Base-by-base conservation (phyloP, 2,113 vertebrate species). In the Xiphorhynchus elegans region DNA sequence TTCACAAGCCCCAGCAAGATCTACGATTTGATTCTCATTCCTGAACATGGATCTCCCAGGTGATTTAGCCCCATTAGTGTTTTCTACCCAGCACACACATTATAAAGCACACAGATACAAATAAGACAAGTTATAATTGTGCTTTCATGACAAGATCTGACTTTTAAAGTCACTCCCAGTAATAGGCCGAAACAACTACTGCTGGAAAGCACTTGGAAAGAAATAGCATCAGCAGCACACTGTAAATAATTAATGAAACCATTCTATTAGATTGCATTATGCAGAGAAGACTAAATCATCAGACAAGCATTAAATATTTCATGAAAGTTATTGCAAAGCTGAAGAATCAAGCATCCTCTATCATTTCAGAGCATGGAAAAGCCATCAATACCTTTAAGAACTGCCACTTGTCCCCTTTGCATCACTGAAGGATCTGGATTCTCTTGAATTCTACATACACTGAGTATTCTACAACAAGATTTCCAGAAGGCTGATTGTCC, bases 211-310 rank as follows among this genome's bases (percentile, higher is more conserved):
- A 87, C 70, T 93, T 80, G 42, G 55, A 91, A 37, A 94, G 69
- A 96, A 94, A 91, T 35, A 89, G 25, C 72, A 87, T 81, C 78
- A 91, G 66, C 62, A 96, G 89, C 55, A 47, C 35, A 52, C 24
- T 26, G 39, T 96, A 96, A 96, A 97, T 96, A 97, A 98, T 97
- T 96, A 96, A 97, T 7, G 0, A 97, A 78, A 85, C 47, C 63
- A 75, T 87, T 88, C 69, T 96, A 96, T 92, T 77, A 95, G 77
- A 94, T 19, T 85, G 52, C 87, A 69, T 94, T 93, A 95, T 84
- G 68, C 88, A 93, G 70, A 68, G 56, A 93, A 74, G 96, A 95
- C 97, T 93, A 89, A 95, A 79, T 95, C 94, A 97, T 96, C 90
- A 97, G 93, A 92, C 31, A 86, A 86, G 24, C 69, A 89, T 76